Evolutionary conservation across 2,888 invertebrate species (phyloP), one percentile per base, ranked within the genome.

Genomic region (Notodonta ziczac): DNA sequence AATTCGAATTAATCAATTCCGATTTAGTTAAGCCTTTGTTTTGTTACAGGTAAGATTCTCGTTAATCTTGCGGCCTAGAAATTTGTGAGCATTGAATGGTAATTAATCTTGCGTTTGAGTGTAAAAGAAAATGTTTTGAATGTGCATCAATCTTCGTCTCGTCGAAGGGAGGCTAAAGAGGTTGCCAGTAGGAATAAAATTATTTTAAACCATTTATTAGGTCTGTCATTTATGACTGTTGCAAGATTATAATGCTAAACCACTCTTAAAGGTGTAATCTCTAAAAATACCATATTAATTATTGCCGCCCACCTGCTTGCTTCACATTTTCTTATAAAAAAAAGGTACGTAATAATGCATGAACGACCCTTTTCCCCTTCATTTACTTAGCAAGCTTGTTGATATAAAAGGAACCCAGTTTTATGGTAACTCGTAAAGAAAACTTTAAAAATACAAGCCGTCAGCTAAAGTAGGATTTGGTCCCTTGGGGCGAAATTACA

Each of bases 11-110:
- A 72, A 66, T 70, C 72, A 66, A 40, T 63, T 60, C 39, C 54
- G 54, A 32, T 55, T 55, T n/a, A 10, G 39, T 40, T 14, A 55
- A 14, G 10, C 40, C 35, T 35, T 35, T 65, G 65, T 72, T 71
- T 73, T 73, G 74, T 76, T 74, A 46, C 74, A 74, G 74, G 74
- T 74, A 76, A 74, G n/a, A 61, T 59, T 16, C 50, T n/a, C 48
- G 62, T 50, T 68, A 69, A 76, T 72, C 76, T 62, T 7, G 55
- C 62, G 55, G 57, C 57, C 53, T 56, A 65, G 69, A 76, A 66
- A 73, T 67, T 72, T 59, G 72, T 73, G 60, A 74, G 76, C 69
- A 57, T 46, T 57, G 56, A 40, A 40, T 2, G 39, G 14, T 40
- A 35, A 55, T 55, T 71, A 73, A 71, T 63, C 71, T 64, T 66